These are phyloP conservation scores for Meandrina meandrites DNA, from an alignment of 92 coral and sea anemone species.

Conservation along the genomic window DNA sequence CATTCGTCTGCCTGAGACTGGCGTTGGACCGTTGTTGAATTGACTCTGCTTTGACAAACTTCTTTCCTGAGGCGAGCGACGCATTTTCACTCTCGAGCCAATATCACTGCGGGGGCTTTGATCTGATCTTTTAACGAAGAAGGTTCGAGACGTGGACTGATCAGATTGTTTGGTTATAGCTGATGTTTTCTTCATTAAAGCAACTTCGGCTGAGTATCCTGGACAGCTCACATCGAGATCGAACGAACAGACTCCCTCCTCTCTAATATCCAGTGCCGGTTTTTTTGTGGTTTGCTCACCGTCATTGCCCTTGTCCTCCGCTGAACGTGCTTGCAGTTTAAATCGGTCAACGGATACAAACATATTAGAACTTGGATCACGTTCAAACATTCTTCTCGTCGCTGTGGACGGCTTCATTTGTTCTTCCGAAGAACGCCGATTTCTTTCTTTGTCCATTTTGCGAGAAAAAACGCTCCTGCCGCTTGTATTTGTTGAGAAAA, in stretches of 20 bases:
- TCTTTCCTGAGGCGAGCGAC: slow-evolving; percentile 10
- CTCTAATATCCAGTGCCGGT: background rate
- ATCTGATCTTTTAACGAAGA: slow-evolving; percentile 3
- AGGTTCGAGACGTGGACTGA: background rate
- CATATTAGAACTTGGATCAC: background rate
- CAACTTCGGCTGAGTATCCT: background rate
- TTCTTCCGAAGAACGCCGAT: slow-evolving; percentile 8
- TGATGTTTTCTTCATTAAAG: background rate
- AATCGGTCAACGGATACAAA: background rate
- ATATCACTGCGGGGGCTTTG: background rate
- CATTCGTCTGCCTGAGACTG: slow-evolving; percentile 21
- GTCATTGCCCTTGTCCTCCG: background rate
- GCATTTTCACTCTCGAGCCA: background rate
- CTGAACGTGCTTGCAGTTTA: background rate
- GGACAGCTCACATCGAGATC: background rate
- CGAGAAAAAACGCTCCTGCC: background rate
- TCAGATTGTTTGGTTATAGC: background rate
- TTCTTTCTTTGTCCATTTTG: background rate
- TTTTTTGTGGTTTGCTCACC: background rate
- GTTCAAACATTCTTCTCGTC: background rate
- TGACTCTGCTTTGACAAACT: background rate
- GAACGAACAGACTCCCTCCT: background rate
- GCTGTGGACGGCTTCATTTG: background rate
- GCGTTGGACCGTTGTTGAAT: background rate
- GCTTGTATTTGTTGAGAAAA: background rate